Evolutionary conservation across 37 sponge, comb jelly and placozoan species (phyloP).

Genomic region (Amphimedon queenslandica): DNA sequence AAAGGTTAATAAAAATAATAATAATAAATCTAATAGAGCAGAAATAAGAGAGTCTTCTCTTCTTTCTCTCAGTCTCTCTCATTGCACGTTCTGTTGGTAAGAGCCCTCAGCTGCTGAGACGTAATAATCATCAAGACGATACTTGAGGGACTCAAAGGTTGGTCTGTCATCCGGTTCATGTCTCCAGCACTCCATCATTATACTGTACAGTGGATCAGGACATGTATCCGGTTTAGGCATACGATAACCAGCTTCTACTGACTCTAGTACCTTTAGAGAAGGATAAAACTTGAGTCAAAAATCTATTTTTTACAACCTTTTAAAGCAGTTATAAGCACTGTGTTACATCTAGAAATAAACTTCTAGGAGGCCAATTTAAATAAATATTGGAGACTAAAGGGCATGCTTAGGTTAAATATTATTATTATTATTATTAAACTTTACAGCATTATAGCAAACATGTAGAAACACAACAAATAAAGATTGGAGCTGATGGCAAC

Average conservation of each 20-base stretch:
- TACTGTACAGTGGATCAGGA: constrained; percentile 89
- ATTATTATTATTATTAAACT: too few species aligned
- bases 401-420: too few species aligned
- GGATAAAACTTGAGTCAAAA: too few species aligned
- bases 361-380: too few species aligned
- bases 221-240: constrained; percentile 79
- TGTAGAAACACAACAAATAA: too few species aligned
- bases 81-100: constrained; percentile 32
- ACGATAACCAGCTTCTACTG: constrained; percentile 74
- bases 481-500: too few species aligned
- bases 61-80: not conserved
- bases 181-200: constrained; percentile 90
- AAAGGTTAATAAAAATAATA: not conserved
- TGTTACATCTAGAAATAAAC: too few species aligned
- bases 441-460: too few species aligned
- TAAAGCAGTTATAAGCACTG: too few species aligned
- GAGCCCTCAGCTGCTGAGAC: constrained; percentile 85
- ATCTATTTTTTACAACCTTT: too few species aligned
- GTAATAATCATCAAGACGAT: constrained; percentile 87
- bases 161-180: constrained; percentile 79
- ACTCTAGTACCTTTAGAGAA: constrained; percentile 80
- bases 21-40: not conserved
- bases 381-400: too few species aligned
- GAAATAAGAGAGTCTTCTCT: not conserved
- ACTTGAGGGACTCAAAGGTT: constrained; percentile 85